A percentile compares a stretch with the other conserved stretches of the same genome.
These are phyloP conservation scores for Natrix natrix DNA, from an alignment of 2,797 vertebrate species.

Conservation along the genomic window DNA sequence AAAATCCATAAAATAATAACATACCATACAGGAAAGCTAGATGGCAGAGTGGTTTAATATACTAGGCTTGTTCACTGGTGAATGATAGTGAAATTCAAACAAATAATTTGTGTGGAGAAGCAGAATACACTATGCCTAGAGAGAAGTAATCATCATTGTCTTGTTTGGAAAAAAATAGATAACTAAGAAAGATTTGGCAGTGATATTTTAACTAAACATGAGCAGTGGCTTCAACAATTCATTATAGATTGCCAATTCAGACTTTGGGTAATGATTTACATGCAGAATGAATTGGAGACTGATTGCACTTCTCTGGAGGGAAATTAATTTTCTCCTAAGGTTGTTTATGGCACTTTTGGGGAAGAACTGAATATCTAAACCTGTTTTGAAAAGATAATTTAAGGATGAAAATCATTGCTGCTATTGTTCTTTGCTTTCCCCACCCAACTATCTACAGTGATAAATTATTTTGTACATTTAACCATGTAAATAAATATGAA, in stretches of 20 bases:
- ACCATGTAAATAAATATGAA: background rate
- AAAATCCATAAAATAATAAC: slow-evolving; percentile 20
- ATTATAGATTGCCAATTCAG: background rate
- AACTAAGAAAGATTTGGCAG: background rate
- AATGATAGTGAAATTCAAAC: background rate
- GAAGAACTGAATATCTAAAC: background rate
- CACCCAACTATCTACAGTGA: background rate
- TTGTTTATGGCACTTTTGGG: background rate
- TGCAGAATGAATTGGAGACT: background rate
- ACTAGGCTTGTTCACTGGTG: background rate
- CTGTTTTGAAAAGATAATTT: background rate
- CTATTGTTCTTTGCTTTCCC: background rate
- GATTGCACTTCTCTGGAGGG: background rate
- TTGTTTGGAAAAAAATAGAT: background rate
- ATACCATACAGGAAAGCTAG: background rate
- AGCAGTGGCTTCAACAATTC: background rate
- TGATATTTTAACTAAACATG: background rate
- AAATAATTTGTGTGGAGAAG: background rate
- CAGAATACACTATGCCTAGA: background rate
- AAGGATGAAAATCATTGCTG: background rate
- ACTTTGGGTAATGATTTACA: background rate
- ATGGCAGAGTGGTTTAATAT: slow-evolving; percentile 10
- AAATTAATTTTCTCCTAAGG: background rate
- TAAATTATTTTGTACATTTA: background rate
- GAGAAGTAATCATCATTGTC: background rate